Percentiles rank a stretch among this genome's conserved stretches.
phyloP scores from a whole-genome alignment of 2,888 invertebrate species.

The Chelonus formosanus region DNA sequence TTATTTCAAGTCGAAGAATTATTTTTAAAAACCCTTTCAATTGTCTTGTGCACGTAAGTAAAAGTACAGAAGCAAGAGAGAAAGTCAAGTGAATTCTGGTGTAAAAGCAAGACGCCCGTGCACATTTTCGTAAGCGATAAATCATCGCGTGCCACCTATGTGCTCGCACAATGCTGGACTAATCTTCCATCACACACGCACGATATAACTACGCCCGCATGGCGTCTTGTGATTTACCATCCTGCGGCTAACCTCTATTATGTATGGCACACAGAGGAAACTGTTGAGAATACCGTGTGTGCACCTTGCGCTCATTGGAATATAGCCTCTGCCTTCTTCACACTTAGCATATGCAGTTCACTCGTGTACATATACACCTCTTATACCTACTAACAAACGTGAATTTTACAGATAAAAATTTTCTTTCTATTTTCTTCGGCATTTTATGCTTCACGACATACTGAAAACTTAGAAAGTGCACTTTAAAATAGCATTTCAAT shows the following conservation, averaged over 20 bases:
- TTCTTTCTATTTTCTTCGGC: no score
- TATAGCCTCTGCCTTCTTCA: no score
- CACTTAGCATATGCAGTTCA: no score
- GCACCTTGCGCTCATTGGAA: constrained; percentile 55
- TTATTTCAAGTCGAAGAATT: no score
- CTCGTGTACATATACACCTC: no score
- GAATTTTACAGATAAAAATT: no score
- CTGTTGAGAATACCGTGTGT: constrained; percentile 56
- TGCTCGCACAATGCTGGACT: constrained; percentile 63
- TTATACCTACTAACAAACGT: no score
- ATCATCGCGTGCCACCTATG: constrained; percentile 60
- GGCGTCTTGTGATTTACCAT: constrained; percentile 64
- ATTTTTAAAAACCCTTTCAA: no score
- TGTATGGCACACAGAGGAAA: constrained; percentile 61
- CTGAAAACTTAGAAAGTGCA: no score
- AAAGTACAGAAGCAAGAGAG: constrained; percentile 11
- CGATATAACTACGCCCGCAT: constrained; percentile 65
- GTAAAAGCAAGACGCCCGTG: constrained; percentile 28
- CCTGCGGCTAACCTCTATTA: constrained; percentile 64
- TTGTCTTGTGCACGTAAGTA: constrained; percentile 9
- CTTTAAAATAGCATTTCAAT: no score
- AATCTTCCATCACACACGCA: constrained; percentile 64
- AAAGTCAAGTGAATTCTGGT: background rate
- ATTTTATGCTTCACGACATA: no score
- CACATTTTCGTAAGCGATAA: constrained; percentile 55